These are phyloP conservation scores for Aplysina aerophoba DNA, from an alignment of 37 sponge, comb jelly and placozoan genomes.

Conservation along the genomic window DNA sequence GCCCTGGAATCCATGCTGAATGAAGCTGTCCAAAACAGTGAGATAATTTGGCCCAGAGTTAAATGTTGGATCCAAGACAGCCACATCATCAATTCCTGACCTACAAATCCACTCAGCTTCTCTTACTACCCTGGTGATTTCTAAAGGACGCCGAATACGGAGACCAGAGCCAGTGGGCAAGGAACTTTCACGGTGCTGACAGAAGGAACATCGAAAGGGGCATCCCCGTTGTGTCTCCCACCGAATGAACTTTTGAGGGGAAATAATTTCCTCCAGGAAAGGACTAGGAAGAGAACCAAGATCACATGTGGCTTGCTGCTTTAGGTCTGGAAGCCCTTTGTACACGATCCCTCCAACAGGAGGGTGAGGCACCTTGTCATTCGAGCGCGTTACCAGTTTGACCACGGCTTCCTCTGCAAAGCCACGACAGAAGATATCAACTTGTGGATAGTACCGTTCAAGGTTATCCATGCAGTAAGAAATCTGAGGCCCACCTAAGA, in stretches of 20 bases:
- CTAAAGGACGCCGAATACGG: not conserved
- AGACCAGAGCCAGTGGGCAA: constrained; percentile 11
- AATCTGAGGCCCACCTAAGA: constrained; percentile 37
- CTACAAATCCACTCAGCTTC: not conserved
- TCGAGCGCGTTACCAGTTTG: not conserved
- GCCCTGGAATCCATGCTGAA: constrained; percentile 23
- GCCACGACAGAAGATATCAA: constrained; percentile 39
- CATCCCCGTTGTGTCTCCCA: constrained; percentile 35
- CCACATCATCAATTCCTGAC: not conserved
- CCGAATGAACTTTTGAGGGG: constrained; percentile 8
- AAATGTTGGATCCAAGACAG: constrained; percentile 43
- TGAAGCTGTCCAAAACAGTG: constrained; percentile 14
- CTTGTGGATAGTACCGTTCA: constrained; percentile 22
- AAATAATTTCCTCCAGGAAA: constrained; percentile 21
- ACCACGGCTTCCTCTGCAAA: constrained; percentile 35
- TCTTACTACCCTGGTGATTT: not conserved
- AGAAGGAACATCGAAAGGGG: constrained; percentile 30
- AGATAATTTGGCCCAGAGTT: constrained; percentile 42
- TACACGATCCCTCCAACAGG: constrained; percentile 20
- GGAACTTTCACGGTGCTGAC: constrained; percentile 34
- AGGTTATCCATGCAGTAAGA: constrained; percentile 9
- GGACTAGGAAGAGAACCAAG: constrained; percentile 30
- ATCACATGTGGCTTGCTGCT: constrained; percentile 33
- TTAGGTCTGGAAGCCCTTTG: constrained; percentile 18
- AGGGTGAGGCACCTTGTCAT: not conserved